These are phyloP conservation scores for Microhierax caerulescens DNA, from an alignment of 2,797 vertebrate genomes.

Conservation along the genomic window DNA sequence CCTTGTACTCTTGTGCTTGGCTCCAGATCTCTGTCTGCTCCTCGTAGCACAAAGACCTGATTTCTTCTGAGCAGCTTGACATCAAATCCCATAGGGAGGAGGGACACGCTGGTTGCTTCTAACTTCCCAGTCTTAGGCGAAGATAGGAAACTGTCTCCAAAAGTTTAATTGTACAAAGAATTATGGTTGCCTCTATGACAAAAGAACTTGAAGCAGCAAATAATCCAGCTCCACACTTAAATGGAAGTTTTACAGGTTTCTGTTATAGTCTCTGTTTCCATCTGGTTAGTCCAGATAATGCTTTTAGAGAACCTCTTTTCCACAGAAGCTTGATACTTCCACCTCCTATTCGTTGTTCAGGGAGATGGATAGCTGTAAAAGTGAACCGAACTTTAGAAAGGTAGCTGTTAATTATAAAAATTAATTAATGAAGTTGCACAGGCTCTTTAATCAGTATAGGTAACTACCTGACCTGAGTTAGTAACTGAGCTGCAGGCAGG, in stretches of 20 bases:
- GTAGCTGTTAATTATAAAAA: slow-evolving; percentile 49
- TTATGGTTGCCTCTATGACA: neutral
- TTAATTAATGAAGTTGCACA: slow-evolving; percentile 17
- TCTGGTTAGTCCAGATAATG: slow-evolving; percentile 73
- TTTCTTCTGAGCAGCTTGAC: neutral
- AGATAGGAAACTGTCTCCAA: neutral
- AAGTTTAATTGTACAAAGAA: neutral
- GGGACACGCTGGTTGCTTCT: neutral
- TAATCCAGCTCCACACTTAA: slow-evolving; percentile 45
- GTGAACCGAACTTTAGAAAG: slow-evolving; percentile 41
- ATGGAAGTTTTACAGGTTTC: slow-evolving; percentile 47
- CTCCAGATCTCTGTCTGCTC: neutral
- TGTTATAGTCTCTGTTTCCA: slow-evolving; percentile 48
- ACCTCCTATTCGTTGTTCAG: slow-evolving; percentile 28
- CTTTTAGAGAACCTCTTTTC: slow-evolving; percentile 61
- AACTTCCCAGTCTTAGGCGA: neutral
- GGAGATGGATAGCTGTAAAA: slow-evolving; percentile 41
- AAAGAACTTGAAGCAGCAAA: neutral
- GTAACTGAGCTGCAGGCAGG: slow-evolving; percentile 1
- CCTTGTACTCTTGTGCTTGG: neutral
- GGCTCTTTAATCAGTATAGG: neutral
- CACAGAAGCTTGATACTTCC: slow-evolving; percentile 46
- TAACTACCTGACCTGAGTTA: slow-evolving; percentile 12
- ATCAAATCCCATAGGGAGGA: neutral
- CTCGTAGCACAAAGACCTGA: neutral